Evolutionary conservation across 2,113 vertebrate species (phyloP), one percentile per base, ranked within the genome.

Genomic region (Cebidichthys violaceus): DNA sequence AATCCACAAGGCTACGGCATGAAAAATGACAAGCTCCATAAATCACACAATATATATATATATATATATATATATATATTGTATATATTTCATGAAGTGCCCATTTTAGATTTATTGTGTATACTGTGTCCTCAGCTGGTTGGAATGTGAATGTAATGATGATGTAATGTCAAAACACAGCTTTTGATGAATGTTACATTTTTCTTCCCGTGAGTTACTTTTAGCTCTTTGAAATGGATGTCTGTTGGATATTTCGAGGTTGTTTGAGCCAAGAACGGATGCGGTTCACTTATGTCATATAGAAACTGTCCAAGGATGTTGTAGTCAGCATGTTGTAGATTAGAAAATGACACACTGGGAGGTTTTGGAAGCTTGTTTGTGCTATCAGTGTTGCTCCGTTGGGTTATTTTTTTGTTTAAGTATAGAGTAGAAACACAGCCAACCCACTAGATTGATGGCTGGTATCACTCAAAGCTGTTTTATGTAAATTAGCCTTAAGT

Each of bases 311-410:
- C 1, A 1, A 50, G 24, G 70, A 70, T 50, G 54, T 64, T 64
- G 17, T 20, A 17, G 31, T 71, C 64, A 79, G 64, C 50, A 54
- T 57, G n/a, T 72, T 83, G 55, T 60, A 72, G 24, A 88, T 84
- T 50, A 77, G 9, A 54, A 83, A 87, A 62, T 67, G 29, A 73
- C 78, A 66, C 59, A 70, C 35, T 6, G 27, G 31, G 55, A 82
- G 50, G 31, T 62, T 68, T 82, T 59, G 22, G 61, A 68, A 31
- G 57, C 54, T 72, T 57, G 27, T 75, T 70, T 85, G 59, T 43
- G 69, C 55, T 54, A 43, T 41, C 45, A 75, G 29, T 39, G n/a
- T 57, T 41, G n/a, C 75, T 74, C 45, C 1, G 33, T 68, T 55
- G 39, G 74, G 67, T 74, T 60, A 33, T 55, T 41, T 52, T 68